These are phyloP conservation scores for Struthidea cinerea DNA, from an alignment of 2,113 vertebrate genomes.

Conservation along the genomic window DNA sequence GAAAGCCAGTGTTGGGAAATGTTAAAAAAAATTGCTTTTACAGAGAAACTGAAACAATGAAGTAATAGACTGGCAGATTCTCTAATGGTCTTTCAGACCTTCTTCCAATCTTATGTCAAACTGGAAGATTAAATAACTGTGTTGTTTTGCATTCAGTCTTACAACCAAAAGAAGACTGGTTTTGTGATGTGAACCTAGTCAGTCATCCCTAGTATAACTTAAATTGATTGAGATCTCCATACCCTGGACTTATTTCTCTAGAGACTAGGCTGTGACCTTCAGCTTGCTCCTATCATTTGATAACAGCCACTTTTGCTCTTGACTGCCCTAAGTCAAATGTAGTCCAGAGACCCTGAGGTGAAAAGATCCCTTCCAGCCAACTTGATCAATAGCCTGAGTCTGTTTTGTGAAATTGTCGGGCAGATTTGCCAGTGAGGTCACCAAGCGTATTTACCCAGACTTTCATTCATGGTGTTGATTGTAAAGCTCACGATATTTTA, in stretches of 20 bases:
- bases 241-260: neutral
- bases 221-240: slow-evolving; percentile 1
- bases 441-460: neutral
- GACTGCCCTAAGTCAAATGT: slow-evolving; percentile 1
- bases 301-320: neutral
- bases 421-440: slow-evolving; percentile 11
- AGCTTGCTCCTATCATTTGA: slow-evolving; percentile 18
- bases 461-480: neutral
- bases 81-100: neutral
- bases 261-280: slow-evolving; percentile 7
- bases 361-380: neutral
- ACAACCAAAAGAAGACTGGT: neutral
- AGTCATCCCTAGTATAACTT: neutral
- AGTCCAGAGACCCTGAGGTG: slow-evolving; percentile 4
- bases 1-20: neutral
- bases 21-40: neutral
- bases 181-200: neutral
- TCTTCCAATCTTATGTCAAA: neutral
- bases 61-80: neutral
- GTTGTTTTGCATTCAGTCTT: neutral
- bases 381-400: slow-evolving; percentile 17
- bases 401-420: slow-evolving; percentile 5
- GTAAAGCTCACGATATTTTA: neutral
- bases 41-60: neutral
- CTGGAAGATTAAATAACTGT: neutral